Percentiles rank a stretch among this genome's conserved stretches.
phyloP scores from a whole-genome alignment of 2,113 vertebrate species.

The Podarcis muralis region DNA sequence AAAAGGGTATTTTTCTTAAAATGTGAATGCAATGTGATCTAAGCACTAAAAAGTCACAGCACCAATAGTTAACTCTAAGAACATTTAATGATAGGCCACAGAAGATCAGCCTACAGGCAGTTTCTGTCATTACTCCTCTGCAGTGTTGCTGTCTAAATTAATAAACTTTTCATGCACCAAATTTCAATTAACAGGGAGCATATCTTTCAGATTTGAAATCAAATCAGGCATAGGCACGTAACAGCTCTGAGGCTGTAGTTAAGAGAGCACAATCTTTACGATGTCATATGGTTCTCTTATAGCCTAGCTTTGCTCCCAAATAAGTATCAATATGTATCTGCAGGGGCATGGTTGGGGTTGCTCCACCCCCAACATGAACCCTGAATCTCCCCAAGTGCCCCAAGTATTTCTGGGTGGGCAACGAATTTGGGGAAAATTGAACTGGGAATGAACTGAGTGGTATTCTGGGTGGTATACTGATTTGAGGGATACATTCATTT shows the following conservation, averaged over 20 bases:
- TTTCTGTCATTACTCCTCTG: constrained; percentile 10
- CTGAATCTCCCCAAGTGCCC: no score
- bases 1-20: constrained; percentile 8
- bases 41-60: constrained; percentile 34
- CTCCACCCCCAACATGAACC: no score
- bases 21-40: constrained; percentile 19
- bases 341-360: neutral
- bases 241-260: accelerated
- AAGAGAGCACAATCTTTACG: accelerated
- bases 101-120: constrained; percentile 48
- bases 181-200: constrained; percentile 30
- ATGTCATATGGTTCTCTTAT: accelerated
- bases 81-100: constrained; percentile 36
- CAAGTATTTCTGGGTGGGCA: no score
- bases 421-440: no score
- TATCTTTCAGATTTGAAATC: neutral
- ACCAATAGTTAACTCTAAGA: constrained; percentile 49
- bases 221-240: neutral
- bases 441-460: no score
- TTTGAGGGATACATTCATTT: no score
- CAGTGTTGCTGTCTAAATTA: neutral
- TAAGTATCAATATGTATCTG: neutral
- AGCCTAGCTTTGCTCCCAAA: neutral
- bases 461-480: no score
- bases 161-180: constrained; percentile 39